Conservation (phyloP, 2,888 invertebrate species). For the Ferrisia virgata region DNA sequence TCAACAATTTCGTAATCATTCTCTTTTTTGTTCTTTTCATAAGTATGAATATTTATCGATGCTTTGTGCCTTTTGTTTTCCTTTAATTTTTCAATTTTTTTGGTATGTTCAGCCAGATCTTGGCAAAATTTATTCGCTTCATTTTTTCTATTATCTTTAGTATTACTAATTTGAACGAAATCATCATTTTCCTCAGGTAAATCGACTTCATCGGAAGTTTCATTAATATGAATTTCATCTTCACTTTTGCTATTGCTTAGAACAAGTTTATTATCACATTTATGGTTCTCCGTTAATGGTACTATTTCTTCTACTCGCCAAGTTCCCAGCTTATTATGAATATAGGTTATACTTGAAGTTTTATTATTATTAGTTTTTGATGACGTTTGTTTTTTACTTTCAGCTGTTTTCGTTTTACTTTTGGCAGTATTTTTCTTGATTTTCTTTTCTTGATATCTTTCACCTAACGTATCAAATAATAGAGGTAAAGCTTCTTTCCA, state of each 20-base stretch:
- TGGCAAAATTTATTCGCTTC: not conserved
- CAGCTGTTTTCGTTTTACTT: not conserved
- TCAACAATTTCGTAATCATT: not conserved
- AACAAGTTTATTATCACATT: not conserved
- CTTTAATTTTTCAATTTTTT: not conserved
- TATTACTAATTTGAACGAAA: too few species aligned
- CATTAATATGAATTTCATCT: not conserved
- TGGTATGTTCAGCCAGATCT: not conserved
- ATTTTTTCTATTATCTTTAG: too few species aligned
- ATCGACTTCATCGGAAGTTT: too few species aligned
- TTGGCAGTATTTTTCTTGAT: slow-evolving; percentile 36
- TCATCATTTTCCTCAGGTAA: too few species aligned
- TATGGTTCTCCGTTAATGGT: not conserved
- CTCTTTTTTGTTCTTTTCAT: not conserved
- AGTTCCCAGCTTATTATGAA: slow-evolving; percentile 4
- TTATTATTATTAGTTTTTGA: not conserved
- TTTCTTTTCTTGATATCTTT: slow-evolving; percentile 46
- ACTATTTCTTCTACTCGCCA: not conserved
- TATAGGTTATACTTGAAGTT: not conserved
- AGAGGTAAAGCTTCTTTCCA: slow-evolving; percentile 47
- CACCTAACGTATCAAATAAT: slow-evolving; percentile 44
- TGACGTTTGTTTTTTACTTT: not conserved
- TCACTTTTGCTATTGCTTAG: not conserved
- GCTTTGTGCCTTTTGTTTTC: too few species aligned
- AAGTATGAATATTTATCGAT: not conserved